Evolutionary conservation across 2,113 vertebrate genomes (phyloP).

Genomic region (Typhlomys cinereus): DNA sequence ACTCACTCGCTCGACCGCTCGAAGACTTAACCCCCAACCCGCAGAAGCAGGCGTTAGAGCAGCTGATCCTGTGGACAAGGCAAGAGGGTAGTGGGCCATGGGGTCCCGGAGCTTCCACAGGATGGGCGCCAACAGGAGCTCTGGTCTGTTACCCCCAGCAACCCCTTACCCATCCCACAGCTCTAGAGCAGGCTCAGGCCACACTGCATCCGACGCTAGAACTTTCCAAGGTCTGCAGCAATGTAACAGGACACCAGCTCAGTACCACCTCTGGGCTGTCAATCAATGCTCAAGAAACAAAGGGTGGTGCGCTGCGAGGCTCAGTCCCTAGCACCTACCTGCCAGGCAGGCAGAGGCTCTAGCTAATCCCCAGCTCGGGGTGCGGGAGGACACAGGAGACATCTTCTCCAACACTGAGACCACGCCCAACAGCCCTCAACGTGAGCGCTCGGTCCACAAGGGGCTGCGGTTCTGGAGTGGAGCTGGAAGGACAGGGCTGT

Average conservation of each 20-base stretch:
- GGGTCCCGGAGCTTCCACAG: not conserved
- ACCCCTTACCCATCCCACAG: not conserved
- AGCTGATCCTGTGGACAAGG: not conserved
- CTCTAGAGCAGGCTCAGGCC: not conserved
- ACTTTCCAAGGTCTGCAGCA: not conserved
- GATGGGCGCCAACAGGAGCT: not conserved
- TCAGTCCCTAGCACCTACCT: too few relatives aligned
- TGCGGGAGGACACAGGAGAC: not conserved
- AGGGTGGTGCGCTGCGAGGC: too few relatives aligned
- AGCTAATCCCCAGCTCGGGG: not conserved
- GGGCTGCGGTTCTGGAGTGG: too few relatives aligned
- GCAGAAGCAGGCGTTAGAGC: not conserved
- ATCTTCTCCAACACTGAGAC: too few relatives aligned
- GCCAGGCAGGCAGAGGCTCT: too few relatives aligned
- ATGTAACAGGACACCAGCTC: too few relatives aligned
- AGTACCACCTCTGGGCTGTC: not conserved
- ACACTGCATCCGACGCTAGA: not conserved
- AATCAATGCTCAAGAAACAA: not conserved
- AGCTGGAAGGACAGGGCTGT: too few relatives aligned
- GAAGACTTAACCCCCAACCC: not conserved
- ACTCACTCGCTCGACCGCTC: not conserved
- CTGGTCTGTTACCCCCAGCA: not conserved
- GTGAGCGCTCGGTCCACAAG: too few relatives aligned
- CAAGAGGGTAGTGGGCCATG: fast-evolving
- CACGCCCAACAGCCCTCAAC: too few relatives aligned